phyloP scores from a whole-genome alignment of 2,888 invertebrate genomes.

The Oegoconia quadripuncta region DNA sequence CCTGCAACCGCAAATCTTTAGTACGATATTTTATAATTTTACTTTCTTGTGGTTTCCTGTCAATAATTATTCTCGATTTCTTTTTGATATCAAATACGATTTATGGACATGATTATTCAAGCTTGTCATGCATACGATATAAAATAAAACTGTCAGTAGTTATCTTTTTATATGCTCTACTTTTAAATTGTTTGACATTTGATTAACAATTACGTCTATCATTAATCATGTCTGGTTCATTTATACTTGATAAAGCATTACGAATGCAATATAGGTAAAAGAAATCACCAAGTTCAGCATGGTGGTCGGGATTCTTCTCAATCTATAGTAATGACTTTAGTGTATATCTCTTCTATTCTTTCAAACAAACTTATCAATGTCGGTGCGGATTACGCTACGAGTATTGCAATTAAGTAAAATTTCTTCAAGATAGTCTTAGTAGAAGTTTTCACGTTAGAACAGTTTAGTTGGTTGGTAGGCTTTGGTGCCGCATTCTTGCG shows the following conservation, averaged over 20 bases:
- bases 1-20: no score
- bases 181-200: neutral
- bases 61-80: no score
- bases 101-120: no score
- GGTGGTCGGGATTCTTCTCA: constrained; percentile 10
- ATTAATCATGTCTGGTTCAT: neutral
- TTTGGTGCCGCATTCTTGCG: constrained; percentile 39
- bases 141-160: no score
- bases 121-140: no score
- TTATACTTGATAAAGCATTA: constrained; percentile 1
- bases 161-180: no score
- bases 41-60: no score
- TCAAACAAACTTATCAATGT: constrained; percentile 4
- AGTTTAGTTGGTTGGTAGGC: constrained; percentile 10
- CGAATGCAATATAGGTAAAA: constrained; percentile 3
- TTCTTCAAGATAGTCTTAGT: neutral
- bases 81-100: no score
- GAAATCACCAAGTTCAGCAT: constrained; percentile 8
- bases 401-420: neutral
- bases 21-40: no score
- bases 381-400: neutral
- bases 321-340: no score
- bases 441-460: neutral
- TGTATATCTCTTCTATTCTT: constrained; percentile 12
- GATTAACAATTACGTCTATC: neutral